Evolutionary conservation across 2,113 vertebrate species (phyloP), one percentile per base, ranked within the genome.

Genomic region (Rhadina sibilatrix): DNA sequence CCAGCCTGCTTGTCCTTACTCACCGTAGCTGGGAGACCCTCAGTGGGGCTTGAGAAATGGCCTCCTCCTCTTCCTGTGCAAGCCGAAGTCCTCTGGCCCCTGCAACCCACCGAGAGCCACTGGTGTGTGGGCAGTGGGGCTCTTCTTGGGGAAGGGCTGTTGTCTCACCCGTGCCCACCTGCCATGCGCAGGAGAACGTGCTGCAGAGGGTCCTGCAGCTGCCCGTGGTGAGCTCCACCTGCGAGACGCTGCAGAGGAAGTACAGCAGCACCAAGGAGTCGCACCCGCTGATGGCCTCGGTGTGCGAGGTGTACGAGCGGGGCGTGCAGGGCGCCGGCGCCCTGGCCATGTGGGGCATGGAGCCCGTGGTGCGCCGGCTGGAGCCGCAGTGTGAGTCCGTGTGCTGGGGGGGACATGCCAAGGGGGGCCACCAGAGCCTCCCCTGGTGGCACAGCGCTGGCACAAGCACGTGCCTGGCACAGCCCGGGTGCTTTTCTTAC

Each of bases 191-290:
- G 96, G 98, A 98, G 92, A 98, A 98, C 0, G 97, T 97, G 47
- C 87, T 98, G 24, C 97, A 97, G 82, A 96, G 98, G 47, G 97
- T 99, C 12, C 88, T 98, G 77, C 98, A 98, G 94, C 96, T 98
- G 84, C 97, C 98, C 0, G 97, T 98, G 96, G 98, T 99, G 83
- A 98, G 94, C 56, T 97, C 98, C 1, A 98, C 98, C 27, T 96
- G 97, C 0, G 91, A 97, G 70, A 97, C 96, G 22, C 89, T 98
- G 57, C 98, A 98, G 96, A 89, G 97, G 37, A 98, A 96, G 14
- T 98, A 98, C 25, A 17, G 59, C 86, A 98, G 94, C 92, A 98
- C 98, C 94, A 98, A 98, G 94, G 97, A 98, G 71, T 97, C 95
- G 1, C 98, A 99, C 77, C 98, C 98, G 0, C 84, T 98, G 68